Evolutionary conservation across 2,797 vertebrate genomes (phyloP).

Genomic region (Falco naumanni): DNA sequence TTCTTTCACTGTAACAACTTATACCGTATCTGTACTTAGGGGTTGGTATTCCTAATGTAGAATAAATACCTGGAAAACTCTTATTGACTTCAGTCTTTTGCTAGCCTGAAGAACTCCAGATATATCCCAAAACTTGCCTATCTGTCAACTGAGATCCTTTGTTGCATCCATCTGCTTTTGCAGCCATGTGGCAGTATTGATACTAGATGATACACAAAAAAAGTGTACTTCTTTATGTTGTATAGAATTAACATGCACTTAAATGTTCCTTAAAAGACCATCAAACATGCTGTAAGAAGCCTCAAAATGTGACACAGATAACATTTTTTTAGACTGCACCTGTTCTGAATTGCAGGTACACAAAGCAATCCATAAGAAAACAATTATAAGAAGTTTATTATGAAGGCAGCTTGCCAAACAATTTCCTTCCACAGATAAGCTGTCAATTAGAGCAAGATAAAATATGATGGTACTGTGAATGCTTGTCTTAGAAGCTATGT

Average conservation of each 20-base stretch:
- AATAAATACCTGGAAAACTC: not conserved
- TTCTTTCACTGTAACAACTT: not conserved
- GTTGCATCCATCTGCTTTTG: not conserved
- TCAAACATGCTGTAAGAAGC: not conserved
- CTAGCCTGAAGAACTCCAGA: not conserved
- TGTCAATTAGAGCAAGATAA: slow-evolving; percentile 7
- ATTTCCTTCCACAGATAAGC: not conserved
- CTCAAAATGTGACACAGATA: not conserved
- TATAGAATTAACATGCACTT: not conserved
- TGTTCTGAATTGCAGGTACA: not conserved
- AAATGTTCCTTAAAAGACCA: not conserved
- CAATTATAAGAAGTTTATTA: not conserved
- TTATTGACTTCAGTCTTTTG: not conserved
- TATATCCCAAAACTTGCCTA: not conserved
- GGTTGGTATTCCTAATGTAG: not conserved
- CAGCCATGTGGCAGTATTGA: not conserved
- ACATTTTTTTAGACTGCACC: not conserved
- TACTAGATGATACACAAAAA: not conserved
- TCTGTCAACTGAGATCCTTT: not conserved
- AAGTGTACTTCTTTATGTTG: not conserved
- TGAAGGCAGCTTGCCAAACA: not conserved
- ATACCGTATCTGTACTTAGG: not conserved
- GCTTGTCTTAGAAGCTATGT: not conserved
- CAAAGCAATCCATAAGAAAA: not conserved
- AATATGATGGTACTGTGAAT: not conserved